Base-by-base conservation (phyloP, 2,888 invertebrate species). In the Megalurothrips usitatus region DNA sequence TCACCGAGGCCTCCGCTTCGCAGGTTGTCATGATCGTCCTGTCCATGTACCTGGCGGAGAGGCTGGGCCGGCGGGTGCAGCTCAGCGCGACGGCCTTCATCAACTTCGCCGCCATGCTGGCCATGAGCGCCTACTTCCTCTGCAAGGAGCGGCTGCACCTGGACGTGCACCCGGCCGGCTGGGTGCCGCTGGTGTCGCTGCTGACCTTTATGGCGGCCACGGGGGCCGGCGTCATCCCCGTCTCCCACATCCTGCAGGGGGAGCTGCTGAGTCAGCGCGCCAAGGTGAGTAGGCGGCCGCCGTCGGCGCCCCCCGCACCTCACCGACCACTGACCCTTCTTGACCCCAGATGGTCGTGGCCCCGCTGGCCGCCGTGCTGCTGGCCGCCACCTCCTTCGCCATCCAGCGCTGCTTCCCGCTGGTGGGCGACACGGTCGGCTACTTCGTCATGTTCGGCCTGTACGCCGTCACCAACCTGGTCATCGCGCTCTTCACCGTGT, bases 101-200 rank as follows among this genome's bases (percentile, higher is more conserved):
- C 68, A 75, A 75, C 68, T 75, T 75, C 68, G 26, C 12, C 68
- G 68, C 68, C 68, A 75, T 75, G 68, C 23, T 75, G 68, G 68
- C 68, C 68, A 75, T 75, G 26, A 26, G 23, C 23, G 68, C 10
- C 11, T 75, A 75, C 68, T 75, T 75, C 68, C 26, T 75, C 11
- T 23, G 23, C 68, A 12, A 58, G 58, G 58, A 23, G 68, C 26
- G 12, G 26, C 26, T 75, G 23, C 9, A 12, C 26, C 10, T 23
- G 68, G 26, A 75, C 26, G 23, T 75, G 68, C 12, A 8, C 23
- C 68, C 26, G 6, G 68, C 68, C 68, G 12, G 12, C 8, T 75
- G 68, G 68, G 68, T 75, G 68, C 68, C 68, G 26, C 68, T 75
- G 23, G 68, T 26, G 1, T 23, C 68, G 23, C 68, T 75, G 23